Evolutionary conservation across 2,888 invertebrate genomes (phyloP).

Genomic region (Cheilosia vernalis): DNA sequence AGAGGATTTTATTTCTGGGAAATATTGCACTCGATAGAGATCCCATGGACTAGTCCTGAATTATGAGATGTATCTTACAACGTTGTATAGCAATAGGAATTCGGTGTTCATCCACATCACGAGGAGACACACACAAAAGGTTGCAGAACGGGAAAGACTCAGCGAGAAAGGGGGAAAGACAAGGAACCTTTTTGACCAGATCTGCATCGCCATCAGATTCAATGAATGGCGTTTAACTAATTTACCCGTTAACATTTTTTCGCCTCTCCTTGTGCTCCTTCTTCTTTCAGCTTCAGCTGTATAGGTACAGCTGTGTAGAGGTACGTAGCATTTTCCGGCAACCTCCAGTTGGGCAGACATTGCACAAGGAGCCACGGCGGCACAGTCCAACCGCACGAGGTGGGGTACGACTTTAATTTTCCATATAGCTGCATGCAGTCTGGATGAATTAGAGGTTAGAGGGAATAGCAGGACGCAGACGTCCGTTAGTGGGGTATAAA

Average conservation of each 20-base stretch:
- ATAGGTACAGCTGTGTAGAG: no score
- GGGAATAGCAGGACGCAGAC: neutral
- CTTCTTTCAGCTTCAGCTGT: neutral
- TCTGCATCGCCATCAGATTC: constrained; percentile 15
- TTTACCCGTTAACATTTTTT: constrained; percentile 65
- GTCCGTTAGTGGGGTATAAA: neutral
- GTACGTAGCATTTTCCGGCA: constrained; percentile 33
- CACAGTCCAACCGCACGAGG: neutral
- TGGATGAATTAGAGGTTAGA: neutral
- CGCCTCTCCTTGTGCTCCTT: constrained; percentile 9
- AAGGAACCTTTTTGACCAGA: constrained; percentile 17
- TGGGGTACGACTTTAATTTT: constrained; percentile 33
- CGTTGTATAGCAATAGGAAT: constrained; percentile 14
- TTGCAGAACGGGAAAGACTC: neutral
- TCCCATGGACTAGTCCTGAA: constrained; percentile 16
- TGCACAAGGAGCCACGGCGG: constrained; percentile 6
- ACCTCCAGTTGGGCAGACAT: constrained; percentile 2
- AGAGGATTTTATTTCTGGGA: constrained; percentile 12
- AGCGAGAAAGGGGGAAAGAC: neutral
- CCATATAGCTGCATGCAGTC: constrained; percentile 28
- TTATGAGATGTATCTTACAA: constrained; percentile 11
- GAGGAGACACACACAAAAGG: constrained; percentile 7
- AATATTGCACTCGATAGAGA: constrained; percentile 20
- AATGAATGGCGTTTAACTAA: constrained; percentile 70
- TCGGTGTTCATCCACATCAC: neutral